Conservation (phyloP, 2,888 invertebrate genomes). For the Slavum lentiscoides region DNA sequence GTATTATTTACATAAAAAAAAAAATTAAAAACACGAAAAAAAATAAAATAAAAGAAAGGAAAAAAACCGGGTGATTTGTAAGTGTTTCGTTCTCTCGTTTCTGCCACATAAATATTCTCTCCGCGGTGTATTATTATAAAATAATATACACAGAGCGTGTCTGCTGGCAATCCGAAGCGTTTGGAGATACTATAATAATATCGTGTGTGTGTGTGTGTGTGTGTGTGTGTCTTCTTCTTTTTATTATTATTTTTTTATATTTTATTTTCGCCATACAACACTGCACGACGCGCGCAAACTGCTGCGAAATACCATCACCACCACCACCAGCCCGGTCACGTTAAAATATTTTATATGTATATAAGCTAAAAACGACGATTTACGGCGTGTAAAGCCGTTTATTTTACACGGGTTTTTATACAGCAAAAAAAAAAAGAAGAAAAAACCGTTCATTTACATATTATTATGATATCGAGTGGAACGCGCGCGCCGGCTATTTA, state of each 20-base stretch:
- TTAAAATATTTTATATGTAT: background rate
- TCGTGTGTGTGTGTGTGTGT: no score
- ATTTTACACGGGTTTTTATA: conserved; percentile 23
- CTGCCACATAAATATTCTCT: conserved; percentile 27
- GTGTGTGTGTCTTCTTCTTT: no score
- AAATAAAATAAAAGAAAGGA: background rate
- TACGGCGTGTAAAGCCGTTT: conserved; percentile 32
- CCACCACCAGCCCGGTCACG: background rate
- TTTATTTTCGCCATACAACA: no score
- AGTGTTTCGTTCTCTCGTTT: conserved; percentile 10
- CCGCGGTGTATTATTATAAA: background rate
- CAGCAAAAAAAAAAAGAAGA: no score
- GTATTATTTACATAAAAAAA: background rate
- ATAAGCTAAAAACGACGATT: conserved; percentile 30
- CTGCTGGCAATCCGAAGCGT: no score
- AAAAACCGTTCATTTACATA: conserved; percentile 35
- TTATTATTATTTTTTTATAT: no score
- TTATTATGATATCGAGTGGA: background rate
- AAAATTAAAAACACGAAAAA: background rate
- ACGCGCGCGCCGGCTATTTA: conserved; percentile 24
- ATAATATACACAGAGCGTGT: no score
- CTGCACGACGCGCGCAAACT: no score
- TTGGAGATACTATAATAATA: no score
- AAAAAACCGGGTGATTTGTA: background rate
- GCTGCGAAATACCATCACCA: background rate